These are phyloP conservation scores for Chelon labrosus DNA, from an alignment of 2,797 vertebrate species.

Conservation along the genomic window DNA sequence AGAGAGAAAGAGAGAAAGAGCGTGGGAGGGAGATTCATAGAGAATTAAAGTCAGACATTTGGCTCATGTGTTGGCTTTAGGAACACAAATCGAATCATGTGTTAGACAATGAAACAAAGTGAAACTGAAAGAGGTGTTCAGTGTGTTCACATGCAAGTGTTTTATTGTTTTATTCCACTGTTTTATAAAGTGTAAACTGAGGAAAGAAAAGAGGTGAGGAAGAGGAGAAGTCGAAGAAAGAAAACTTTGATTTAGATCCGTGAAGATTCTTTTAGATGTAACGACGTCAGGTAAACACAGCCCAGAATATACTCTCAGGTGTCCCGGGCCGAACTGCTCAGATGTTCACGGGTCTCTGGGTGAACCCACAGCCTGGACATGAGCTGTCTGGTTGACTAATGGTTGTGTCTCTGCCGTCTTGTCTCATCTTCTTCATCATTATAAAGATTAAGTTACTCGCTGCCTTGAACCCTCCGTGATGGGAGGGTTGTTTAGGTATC, in stretches of 20 bases:
- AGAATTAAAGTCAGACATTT: conserved; percentile 18
- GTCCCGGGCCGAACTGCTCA: not conserved
- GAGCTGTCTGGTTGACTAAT: not conserved
- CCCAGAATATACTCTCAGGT: not conserved
- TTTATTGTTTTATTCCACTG: too few relatives aligned
- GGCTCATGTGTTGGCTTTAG: not conserved
- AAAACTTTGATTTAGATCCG: too few relatives aligned
- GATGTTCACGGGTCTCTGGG: not conserved
- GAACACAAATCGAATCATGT: conserved; percentile 15
- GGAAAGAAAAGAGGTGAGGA: too few relatives aligned
- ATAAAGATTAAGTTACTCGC: conserved; percentile 15
- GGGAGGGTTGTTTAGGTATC: conserved; percentile 10
- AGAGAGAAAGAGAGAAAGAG: not conserved
- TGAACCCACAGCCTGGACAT: not conserved
- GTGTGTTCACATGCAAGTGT: too few relatives aligned
- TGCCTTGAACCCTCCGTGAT: not conserved
- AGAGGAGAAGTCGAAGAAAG: too few relatives aligned
- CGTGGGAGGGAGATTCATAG: not conserved
- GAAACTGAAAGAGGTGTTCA: not conserved
- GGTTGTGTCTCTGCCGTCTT: conserved; percentile 5
- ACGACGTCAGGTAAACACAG: too few relatives aligned
- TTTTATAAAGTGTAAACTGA: too few relatives aligned
- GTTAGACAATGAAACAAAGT: not conserved
- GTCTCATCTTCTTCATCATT: conserved; percentile 31
- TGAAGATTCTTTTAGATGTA: too few relatives aligned